phyloP scores from a whole-genome alignment of 1,140 invertebrate species.

The Trichoplusia ni region DNA sequence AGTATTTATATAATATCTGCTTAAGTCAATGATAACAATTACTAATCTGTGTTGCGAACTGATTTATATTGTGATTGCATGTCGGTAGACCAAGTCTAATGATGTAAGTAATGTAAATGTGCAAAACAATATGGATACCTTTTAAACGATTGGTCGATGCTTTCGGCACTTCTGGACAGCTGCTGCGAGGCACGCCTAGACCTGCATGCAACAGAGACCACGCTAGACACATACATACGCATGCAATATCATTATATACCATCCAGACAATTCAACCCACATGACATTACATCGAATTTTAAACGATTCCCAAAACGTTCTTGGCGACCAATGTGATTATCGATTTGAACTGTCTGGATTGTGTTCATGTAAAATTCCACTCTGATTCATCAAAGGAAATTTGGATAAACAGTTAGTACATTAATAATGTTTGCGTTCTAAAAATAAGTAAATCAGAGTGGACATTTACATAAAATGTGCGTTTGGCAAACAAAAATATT shows the following conservation, averaged over 20 bases:
- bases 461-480: conserved; percentile 33
- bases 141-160: conserved; percentile 78
- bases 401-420: not conserved
- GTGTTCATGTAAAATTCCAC: conserved; percentile 3
- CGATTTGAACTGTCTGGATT: conserved; percentile 12
- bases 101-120: conserved; percentile 1
- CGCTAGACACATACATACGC: conserved; percentile 68
- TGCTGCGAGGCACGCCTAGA: conserved; percentile 91
- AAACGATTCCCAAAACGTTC: not conserved
- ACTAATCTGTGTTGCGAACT: not conserved
- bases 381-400: conserved; percentile 1
- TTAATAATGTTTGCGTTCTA: not conserved
- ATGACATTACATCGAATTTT: not conserved
- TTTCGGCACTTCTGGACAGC: conserved; percentile 85
- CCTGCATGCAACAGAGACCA: conserved; percentile 82
- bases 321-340: not conserved
- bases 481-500: conserved; percentile 35
- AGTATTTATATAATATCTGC: too few species aligned
- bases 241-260: conserved; percentile 56
- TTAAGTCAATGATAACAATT: too few species aligned
- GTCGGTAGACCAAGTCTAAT: conserved; percentile 9
- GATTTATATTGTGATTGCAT: conserved; percentile 7
- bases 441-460: conserved; percentile 32
- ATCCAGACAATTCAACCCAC: conserved; percentile 46
- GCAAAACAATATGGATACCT: conserved; percentile 56